phyloP scores from a whole-genome alignment of 1,140 invertebrate genomes.

The Saccostrea echinata region DNA sequence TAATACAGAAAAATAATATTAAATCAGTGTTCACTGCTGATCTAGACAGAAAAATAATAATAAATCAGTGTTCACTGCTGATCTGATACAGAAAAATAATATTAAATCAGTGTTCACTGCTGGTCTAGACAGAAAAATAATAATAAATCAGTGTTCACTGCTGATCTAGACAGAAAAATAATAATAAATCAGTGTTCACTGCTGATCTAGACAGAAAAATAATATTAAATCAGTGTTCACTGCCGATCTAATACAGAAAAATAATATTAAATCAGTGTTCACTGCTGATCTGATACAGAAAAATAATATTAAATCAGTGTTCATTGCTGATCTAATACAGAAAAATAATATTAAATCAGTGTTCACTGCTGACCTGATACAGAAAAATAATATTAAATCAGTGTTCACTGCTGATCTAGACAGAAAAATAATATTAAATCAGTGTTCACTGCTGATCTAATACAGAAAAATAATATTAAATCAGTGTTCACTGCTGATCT shows the following conservation, averaged over 20 bases:
- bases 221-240: constrained; percentile 71
- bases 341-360: constrained; percentile 64
- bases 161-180: constrained; percentile 63
- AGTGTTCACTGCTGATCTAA: constrained; percentile 74
- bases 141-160: constrained; percentile 73
- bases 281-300: constrained; percentile 68
- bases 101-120: constrained; percentile 73
- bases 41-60: constrained; percentile 59
- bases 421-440: constrained; percentile 45
- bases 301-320: constrained; percentile 65
- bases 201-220: constrained; percentile 63
- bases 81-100: constrained; percentile 63
- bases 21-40: constrained; percentile 74
- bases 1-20: constrained; percentile 46
- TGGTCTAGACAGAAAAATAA: constrained; percentile 63
- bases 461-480: background rate
- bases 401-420: constrained; percentile 72
- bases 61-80: constrained; percentile 73
- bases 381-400: constrained; percentile 59
- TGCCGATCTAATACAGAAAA: constrained; percentile 66
- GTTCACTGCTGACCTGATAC: constrained; percentile 71
- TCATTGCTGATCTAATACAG: constrained; percentile 70
- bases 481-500: constrained; percentile 76
- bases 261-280: constrained; percentile 68
- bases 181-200: constrained; percentile 73